Percentiles rank a stretch among this genome's conserved stretches.
Conservation (phyloP, 2,797 vertebrate genomes). For the Pantherophis vulpinus region DNA sequence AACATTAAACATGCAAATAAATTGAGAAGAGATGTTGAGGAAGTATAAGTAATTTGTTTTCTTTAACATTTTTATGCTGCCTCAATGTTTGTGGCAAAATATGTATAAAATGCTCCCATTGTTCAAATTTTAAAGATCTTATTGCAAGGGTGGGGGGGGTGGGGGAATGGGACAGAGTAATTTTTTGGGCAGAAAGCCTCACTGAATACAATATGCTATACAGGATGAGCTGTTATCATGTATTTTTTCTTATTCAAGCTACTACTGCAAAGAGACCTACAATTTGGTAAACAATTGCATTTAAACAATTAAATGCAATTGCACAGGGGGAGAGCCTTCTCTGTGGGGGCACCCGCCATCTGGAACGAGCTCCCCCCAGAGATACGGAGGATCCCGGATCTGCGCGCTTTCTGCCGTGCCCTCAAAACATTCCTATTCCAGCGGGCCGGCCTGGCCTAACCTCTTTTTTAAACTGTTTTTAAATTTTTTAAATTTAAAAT, state of each 20-base stretch:
- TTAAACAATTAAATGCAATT: not conserved
- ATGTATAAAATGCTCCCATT: not conserved
- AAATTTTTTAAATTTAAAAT: too few species aligned
- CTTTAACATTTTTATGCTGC: not conserved
- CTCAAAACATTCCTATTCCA: too few species aligned
- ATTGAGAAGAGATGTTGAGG: not conserved
- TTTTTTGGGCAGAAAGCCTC: not conserved
- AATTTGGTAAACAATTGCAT: not conserved
- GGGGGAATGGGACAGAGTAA: not conserved
- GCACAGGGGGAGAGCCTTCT: too few species aligned
- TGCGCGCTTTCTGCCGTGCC: too few species aligned
- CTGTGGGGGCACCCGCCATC: too few species aligned
- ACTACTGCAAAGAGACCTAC: not conserved
- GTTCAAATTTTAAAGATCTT: not conserved
- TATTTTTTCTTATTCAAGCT: not conserved
- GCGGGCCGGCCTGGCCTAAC: too few species aligned
- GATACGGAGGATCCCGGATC: too few species aligned
- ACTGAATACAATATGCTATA: not conserved
- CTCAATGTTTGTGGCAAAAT: not conserved
- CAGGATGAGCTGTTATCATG: not conserved
- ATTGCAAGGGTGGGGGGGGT: too few species aligned
- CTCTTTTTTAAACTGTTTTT: too few species aligned
- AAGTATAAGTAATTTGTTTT: not conserved
- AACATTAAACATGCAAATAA: not conserved
- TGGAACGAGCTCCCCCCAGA: too few species aligned